These are phyloP conservation scores for Brachymystax lenok DNA, from an alignment of 2,797 vertebrate species.

Conservation along the genomic window DNA sequence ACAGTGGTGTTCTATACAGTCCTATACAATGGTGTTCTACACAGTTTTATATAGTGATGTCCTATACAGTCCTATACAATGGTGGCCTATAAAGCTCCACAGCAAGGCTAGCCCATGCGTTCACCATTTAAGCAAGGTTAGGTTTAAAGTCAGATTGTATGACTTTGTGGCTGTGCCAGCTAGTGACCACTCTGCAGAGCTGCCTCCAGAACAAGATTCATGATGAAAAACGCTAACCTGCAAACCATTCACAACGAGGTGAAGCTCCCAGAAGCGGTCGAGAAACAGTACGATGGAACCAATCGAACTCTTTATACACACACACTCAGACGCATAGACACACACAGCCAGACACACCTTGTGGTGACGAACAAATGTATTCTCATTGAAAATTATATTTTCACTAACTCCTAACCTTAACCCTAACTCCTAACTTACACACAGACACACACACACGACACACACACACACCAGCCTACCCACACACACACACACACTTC, in stretches of 20 bases:
- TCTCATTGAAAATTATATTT: no score
- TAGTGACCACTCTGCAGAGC: no score
- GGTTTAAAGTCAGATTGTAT: no score
- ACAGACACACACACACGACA: slow-evolving; percentile 9
- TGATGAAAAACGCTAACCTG: neutral
- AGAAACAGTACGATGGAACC: neutral
- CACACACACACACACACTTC: neutral
- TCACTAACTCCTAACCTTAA: no score
- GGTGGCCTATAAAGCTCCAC: no score
- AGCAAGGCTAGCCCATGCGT: neutral
- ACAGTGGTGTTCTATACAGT: no score
- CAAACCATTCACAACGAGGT: neutral
- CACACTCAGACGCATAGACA: neutral
- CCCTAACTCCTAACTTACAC: neutral
- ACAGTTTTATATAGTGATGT: no score
- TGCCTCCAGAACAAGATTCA: no score
- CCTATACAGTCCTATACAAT: no score
- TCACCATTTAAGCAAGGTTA: neutral
- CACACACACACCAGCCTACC: slow-evolving; percentile 13
- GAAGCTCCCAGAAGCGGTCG: neutral
- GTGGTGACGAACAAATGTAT: no score
- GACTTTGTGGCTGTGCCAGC: no score
- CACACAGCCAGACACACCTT: slow-evolving; percentile 5
- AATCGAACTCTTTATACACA: neutral
- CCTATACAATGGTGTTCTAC: no score